Base-by-base conservation (phyloP, 2,888 invertebrate genomes). In the Machimus atricapillus region DNA sequence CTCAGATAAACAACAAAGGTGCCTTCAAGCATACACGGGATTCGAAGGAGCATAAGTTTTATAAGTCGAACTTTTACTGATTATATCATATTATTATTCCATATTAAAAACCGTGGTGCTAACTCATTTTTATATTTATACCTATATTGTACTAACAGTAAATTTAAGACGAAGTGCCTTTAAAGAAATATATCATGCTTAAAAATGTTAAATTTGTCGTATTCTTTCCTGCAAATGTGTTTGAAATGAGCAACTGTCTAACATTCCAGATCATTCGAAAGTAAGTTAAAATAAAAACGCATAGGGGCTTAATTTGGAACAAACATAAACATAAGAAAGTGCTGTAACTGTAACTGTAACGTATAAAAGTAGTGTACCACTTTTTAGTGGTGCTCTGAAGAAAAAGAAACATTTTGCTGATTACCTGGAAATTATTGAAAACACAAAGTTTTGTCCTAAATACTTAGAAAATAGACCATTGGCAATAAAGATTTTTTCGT, bases 21-120 rank as follows among this genome's bases (percentile, higher is more conserved):
- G 96, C 96, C 23, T 97, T 96, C 92, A 96, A 96, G 92, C 97
- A 97, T 90, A 97, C 97, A 37, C 94, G 97, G 89, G 96, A 97
- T 91, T 96, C 97, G 14, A 96, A 95, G 89, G 95, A 96, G 90
- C 97, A 97, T 92, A 97, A 96, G 91, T 97, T 97, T 92, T 97
- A 97, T 91, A 94, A 96, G 27, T 37, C 86, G 40, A 66, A 66
- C 19, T 66, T 66, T 23, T 66, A 66, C 66, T 66, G 66, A 34
- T 43, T 14, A 85, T 81, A 31, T 81, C 27, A 23, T 19, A 43
- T 79, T 46, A 12, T 43, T 79, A 79, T 79, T 79, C 79, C 40
- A 23, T 40, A 46, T 27, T 66, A 6, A 52, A 81, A 52, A 81
- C 27, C 46, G 31, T 52, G 81, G 81, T 81, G 81, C 81, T 81